Evolutionary conservation across 2,113 vertebrate species (phyloP).

Genomic region (Emberiza fucata): DNA sequence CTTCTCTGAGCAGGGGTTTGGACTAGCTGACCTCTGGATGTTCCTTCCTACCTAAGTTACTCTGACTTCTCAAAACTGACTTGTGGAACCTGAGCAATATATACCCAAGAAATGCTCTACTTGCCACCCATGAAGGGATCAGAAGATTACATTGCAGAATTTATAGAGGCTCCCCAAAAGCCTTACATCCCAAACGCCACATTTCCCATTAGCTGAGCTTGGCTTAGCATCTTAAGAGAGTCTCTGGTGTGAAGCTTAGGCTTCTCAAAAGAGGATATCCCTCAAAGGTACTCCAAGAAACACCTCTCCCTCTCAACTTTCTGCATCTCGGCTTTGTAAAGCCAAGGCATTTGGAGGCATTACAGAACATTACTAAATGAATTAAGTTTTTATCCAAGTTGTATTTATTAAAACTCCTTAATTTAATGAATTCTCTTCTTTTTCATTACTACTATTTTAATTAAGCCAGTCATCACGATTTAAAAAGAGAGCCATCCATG

Average conservation of each 20-base stretch:
- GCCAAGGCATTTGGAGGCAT: background rate
- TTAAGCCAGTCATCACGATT: background rate
- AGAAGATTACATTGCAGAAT: background rate
- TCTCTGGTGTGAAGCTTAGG: background rate
- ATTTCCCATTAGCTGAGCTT: background rate
- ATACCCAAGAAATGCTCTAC: background rate
- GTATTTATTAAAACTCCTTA: background rate
- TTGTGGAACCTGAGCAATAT: rapidly evolving
- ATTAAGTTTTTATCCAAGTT: background rate
- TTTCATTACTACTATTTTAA: background rate
- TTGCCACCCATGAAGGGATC: background rate
- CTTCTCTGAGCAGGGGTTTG: background rate
- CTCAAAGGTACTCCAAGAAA: background rate
- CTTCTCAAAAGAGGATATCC: background rate
- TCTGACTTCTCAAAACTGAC: background rate
- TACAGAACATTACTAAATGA: background rate
- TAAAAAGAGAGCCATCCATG: background rate
- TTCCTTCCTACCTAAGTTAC: background rate
- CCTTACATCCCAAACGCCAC: background rate
- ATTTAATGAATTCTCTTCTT: background rate
- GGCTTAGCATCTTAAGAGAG: background rate
- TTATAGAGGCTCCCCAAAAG: background rate
- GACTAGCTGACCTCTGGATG: background rate
- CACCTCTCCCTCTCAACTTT: background rate
- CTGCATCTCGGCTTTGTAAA: background rate